Base-by-base conservation (phyloP, 1,140 invertebrate species). In the Doryteuthis pealeii region DNA sequence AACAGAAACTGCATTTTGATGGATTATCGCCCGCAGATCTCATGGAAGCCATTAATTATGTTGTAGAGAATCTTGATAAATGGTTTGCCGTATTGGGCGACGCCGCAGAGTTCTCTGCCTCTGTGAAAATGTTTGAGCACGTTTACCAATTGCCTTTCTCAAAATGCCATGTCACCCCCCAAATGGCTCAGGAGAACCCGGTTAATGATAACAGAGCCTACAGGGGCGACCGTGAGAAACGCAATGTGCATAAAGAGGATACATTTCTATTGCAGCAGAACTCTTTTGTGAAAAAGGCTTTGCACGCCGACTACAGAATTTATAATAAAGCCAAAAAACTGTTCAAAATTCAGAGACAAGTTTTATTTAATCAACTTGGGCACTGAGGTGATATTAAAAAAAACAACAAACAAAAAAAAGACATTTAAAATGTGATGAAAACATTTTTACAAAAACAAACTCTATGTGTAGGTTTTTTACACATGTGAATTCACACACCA, bases 271-370 rank as follows among this genome's bases (percentile, higher is more conserved):
- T 80, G 2, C 62, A 66, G 66, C 71, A 80, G 12, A 77, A 79
- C 33, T 30, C 54, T 8, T 43, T 45, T 43, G 74, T 80, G 1
- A 71, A 76, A 54, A 49, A 74, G 65, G 75, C 79, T 1, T n/a
- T 80, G 33, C 45, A 73, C 0, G 71, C 77, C 6, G 76, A 78
- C 45, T 67, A 74, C 2, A 74, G 26, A 35, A 80, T 80, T 62
- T 80, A 79, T 58, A 69, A 74, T 22, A 74, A 78, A 73, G 79
- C 79, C 1, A 78, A 77, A 67, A 49, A 76, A 43, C 69, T 80
- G 15, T 80, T 77, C 43, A 58, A 78, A 65, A 74, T 78, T 43
- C 79, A 80, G 68, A 77, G 72, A 79, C 79, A 79, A 65, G 71
- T 77, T 35, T 45, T 79, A 35, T 74, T 77, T 31, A 80, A 80